phyloP scores from a whole-genome alignment of 2,888 invertebrate genomes.

The Rotaria sp. region DNA sequence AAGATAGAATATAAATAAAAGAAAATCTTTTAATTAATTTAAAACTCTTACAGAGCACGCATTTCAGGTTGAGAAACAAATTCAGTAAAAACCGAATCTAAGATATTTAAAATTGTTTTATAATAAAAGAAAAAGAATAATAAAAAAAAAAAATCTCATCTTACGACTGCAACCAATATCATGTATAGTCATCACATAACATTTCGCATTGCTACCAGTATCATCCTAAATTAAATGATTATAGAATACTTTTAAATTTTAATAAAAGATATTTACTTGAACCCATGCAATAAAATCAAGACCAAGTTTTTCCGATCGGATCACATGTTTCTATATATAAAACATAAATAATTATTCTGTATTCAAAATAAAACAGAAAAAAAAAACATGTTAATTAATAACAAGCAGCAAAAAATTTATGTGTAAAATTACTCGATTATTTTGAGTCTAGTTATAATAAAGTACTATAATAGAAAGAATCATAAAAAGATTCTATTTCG shows the following conservation, averaged over 20 bases:
- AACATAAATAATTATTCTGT: not conserved
- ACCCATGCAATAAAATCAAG: constrained; percentile 34
- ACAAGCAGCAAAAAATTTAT: not conserved
- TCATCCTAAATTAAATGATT: constrained; percentile 25
- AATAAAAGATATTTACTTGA: not conserved
- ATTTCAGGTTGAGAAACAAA: constrained; percentile 75
- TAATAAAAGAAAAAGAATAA: constrained; percentile 45
- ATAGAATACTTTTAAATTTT: not conserved
- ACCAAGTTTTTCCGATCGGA: constrained; percentile 30
- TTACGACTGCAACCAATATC: constrained; percentile 67
- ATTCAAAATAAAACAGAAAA: not conserved
- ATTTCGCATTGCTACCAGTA: constrained; percentile 17
- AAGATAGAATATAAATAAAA: not conserved
- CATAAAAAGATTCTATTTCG: too few species aligned
- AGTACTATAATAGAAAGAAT: not conserved
- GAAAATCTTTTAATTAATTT: not conserved
- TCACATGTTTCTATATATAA: constrained; percentile 19
- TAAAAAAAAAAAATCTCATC: constrained; percentile 9
- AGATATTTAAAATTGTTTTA: constrained; percentile 44
- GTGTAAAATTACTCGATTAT: not conserved
- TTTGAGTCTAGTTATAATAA: not conserved
- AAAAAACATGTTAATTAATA: not conserved
- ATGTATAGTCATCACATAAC: constrained; percentile 73
- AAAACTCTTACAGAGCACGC: constrained; percentile 66
- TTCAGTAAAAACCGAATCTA: constrained; percentile 73